Evolutionary conservation across 2,888 invertebrate species (phyloP).

Genomic region (Trilocha varians): DNA sequence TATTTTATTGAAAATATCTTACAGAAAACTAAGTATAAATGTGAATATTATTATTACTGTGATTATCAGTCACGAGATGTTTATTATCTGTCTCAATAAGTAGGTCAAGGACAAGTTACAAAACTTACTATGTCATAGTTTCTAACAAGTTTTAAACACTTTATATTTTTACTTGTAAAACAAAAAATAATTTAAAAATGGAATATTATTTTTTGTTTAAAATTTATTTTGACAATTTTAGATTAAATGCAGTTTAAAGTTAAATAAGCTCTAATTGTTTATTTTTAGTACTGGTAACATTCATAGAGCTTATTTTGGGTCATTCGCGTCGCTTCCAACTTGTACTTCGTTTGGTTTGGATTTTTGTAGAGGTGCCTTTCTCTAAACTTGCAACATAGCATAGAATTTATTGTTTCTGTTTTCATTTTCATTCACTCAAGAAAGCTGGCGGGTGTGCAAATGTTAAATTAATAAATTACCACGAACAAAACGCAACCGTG

Average conservation of each 20-base stretch:
- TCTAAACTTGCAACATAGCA: slow-evolving; percentile 71
- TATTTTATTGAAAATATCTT: too few species aligned
- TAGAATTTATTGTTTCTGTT: slow-evolving; percentile 64
- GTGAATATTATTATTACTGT: background rate
- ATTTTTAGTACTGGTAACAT: slow-evolving; percentile 56
- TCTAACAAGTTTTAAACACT: slow-evolving; percentile 6
- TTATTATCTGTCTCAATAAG: slow-evolving; percentile 18
- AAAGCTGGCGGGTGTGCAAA: slow-evolving; percentile 73
- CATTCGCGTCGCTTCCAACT: slow-evolving; percentile 69
- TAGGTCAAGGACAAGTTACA: slow-evolving; percentile 49
- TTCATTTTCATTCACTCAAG: slow-evolving; percentile 59
- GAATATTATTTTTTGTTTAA: too few species aligned
- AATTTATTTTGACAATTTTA: too few species aligned
- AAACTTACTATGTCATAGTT: slow-evolving; percentile 8
- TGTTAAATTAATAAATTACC: slow-evolving; percentile 44
- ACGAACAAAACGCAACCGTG: slow-evolving; percentile 36
- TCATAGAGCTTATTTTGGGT: slow-evolving; percentile 71
- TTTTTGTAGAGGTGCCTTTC: slow-evolving; percentile 71
- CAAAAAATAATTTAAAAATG: too few species aligned
- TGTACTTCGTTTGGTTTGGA: slow-evolving; percentile 62
- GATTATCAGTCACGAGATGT: slow-evolving; percentile 34
- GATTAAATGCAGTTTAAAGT: background rate
- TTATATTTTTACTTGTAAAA: background rate
- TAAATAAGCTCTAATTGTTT: slow-evolving; percentile 44
- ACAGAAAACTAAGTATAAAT: too few species aligned